A percentile compares a stretch with the other conserved stretches of the same genome.
Conservation (phyloP, 2,113 vertebrate species). For the Cryptomyrus ogoouensis region DNA sequence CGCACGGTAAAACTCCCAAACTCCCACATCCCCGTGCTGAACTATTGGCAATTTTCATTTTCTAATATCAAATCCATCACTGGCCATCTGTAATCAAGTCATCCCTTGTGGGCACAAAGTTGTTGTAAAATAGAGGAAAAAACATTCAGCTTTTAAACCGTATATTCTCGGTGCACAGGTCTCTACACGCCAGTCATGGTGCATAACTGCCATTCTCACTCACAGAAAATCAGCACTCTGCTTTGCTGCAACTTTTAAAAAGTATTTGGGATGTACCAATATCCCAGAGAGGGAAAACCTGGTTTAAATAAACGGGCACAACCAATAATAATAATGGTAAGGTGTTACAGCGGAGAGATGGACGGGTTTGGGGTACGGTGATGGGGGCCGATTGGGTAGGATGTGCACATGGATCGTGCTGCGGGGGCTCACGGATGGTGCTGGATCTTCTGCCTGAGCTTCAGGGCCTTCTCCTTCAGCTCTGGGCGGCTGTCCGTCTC, state of each 20-base stretch:
- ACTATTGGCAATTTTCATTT: background rate
- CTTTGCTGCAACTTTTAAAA: background rate
- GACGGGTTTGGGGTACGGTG: background rate
- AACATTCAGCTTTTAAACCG: background rate
- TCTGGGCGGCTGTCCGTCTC: conserved; percentile 82
- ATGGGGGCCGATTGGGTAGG: background rate
- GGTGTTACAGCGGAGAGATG: background rate
- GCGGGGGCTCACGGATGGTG: conserved; percentile 53
- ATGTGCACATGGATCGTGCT: background rate
- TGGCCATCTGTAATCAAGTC: background rate
- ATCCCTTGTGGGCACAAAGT: conserved; percentile 16
- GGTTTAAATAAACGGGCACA: conserved; percentile 6
- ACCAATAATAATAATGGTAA: conserved; percentile 15
- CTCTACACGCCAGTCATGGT: background rate
- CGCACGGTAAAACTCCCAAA: background rate
- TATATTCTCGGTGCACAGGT: background rate
- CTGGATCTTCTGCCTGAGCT: conserved; percentile 80
- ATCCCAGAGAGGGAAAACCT: background rate
- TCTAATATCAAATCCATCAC: background rate
- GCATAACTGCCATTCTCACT: background rate
- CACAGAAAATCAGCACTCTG: background rate
- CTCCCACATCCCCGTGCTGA: background rate
- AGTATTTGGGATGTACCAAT: background rate
- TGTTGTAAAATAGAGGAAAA: background rate
- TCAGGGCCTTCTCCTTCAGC: conserved; percentile 79